Percentiles rank a stretch among this genome's conserved stretches.
Conservation (phyloP, 2,113 vertebrate genomes). For the Clupea harengus region DNA sequence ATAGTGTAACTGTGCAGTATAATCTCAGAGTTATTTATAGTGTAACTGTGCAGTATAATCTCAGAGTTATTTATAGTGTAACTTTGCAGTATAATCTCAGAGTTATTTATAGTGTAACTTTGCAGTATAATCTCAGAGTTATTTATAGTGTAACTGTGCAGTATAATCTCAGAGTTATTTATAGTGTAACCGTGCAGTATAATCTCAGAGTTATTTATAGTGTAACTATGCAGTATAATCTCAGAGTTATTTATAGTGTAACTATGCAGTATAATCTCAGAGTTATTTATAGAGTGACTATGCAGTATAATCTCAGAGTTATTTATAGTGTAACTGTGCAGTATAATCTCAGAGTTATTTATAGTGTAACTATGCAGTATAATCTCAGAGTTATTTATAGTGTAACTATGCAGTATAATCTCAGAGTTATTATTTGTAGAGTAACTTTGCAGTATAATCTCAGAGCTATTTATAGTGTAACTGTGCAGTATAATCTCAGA, state of each 20-base stretch:
- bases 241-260: not conserved
- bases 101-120: too few species aligned
- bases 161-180: too few species aligned
- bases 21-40: too few species aligned
- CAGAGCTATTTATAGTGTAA: too few species aligned
- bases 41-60: too few species aligned
- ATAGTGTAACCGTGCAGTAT: too few species aligned
- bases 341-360: not conserved
- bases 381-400: not conserved
- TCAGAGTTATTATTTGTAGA: not conserved
- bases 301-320: not conserved
- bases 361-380: not conserved
- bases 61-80: too few species aligned
- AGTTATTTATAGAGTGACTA: not conserved
- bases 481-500: not conserved
- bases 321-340: not conserved
- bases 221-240: not conserved
- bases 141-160: too few species aligned
- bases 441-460: not conserved
- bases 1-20: too few species aligned
- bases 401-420: not conserved
- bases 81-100: too few species aligned
- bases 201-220: too few species aligned
- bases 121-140: too few species aligned
- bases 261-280: not conserved